Percentiles rank a stretch among this genome's conserved stretches.
Evolutionary conservation across 2,888 invertebrate genomes (phyloP).

Genomic region (Protophormia terraenovae): DNA sequence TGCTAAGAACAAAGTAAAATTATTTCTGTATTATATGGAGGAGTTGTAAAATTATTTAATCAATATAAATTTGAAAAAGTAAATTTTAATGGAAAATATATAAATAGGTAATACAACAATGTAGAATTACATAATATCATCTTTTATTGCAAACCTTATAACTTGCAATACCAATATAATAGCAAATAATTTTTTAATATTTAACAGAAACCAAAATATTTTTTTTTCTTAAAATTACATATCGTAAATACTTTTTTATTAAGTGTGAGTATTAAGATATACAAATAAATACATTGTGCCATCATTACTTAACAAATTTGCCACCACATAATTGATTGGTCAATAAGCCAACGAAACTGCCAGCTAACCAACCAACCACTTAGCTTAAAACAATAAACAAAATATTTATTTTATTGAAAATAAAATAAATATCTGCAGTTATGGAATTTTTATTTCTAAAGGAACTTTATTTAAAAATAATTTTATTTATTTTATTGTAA

Average conservation of each 20-base stretch:
- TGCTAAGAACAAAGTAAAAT: too few relatives aligned
- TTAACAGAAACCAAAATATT: too few relatives aligned
- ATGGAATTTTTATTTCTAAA: not conserved
- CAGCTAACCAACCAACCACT: not conserved
- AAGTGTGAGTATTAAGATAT: not conserved
- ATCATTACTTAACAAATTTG: slow-evolving; percentile 30
- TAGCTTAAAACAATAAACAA: not conserved
- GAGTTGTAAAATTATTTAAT: too few relatives aligned
- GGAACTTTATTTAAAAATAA: too few relatives aligned
- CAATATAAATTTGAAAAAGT: too few relatives aligned
- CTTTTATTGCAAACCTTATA: not conserved
- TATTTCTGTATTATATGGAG: too few relatives aligned
- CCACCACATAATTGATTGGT: slow-evolving; percentile 47
- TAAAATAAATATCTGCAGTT: not conserved
- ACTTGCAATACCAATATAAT: not conserved
- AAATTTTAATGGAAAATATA: too few relatives aligned
- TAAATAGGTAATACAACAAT: too few relatives aligned
- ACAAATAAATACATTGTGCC: not conserved
- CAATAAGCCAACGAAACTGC: not conserved
- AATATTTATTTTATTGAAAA: slow-evolving; percentile 7
- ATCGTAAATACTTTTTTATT: not conserved
- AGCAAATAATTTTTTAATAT: too few relatives aligned
- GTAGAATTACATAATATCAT: not conserved
- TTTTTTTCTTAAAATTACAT: too few relatives aligned
- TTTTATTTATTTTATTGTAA: not conserved